Conservation (phyloP, 2,888 invertebrate genomes). For the Colostygia pectinataria region DNA sequence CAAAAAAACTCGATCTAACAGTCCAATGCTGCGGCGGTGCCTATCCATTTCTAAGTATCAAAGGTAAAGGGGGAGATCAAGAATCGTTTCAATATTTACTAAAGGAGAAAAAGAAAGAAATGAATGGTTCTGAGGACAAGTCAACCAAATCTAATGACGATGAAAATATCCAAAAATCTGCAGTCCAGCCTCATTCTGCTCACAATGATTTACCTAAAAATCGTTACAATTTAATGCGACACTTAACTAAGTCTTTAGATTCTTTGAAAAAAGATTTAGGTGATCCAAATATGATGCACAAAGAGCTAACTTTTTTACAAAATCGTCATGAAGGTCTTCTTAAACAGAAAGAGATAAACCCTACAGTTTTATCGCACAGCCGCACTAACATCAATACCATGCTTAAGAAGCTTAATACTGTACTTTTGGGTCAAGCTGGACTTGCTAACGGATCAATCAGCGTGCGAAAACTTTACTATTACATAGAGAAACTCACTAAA, state of each 20-base stretch:
- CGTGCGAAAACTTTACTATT: conserved; percentile 64
- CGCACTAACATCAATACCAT: conserved; percentile 68
- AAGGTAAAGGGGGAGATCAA: conserved; percentile 75
- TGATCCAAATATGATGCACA: conserved; percentile 72
- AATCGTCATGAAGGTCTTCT: conserved; percentile 66
- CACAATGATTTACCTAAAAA: conserved; percentile 58
- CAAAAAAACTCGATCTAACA: conserved; percentile 57
- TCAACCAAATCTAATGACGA: conserved; percentile 31
- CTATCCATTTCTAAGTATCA: conserved; percentile 69
- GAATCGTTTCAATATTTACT: conserved; percentile 77
- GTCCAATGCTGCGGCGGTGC: conserved; percentile 62
- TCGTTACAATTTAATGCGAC: conserved; percentile 53
- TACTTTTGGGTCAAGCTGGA: conserved; percentile 83
- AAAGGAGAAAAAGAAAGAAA: conserved; percentile 65
- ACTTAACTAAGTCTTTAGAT: conserved; percentile 58
- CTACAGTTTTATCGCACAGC: conserved; percentile 55
- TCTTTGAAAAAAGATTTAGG: conserved; percentile 73
- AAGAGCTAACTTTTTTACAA: conserved; percentile 69
- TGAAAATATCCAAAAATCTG: conserved; percentile 22
- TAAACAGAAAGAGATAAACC: conserved; percentile 60
- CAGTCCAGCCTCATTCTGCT: background rate
- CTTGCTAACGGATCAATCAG: conserved; percentile 76
- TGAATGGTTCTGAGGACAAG: conserved; percentile 25
- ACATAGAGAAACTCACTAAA: conserved; percentile 59
- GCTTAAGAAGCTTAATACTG: conserved; percentile 80